Percentiles rank a stretch among this genome's conserved stretches.
phyloP scores from a whole-genome alignment of 2,888 invertebrate species.

The Mayetiola destructor region DNA sequence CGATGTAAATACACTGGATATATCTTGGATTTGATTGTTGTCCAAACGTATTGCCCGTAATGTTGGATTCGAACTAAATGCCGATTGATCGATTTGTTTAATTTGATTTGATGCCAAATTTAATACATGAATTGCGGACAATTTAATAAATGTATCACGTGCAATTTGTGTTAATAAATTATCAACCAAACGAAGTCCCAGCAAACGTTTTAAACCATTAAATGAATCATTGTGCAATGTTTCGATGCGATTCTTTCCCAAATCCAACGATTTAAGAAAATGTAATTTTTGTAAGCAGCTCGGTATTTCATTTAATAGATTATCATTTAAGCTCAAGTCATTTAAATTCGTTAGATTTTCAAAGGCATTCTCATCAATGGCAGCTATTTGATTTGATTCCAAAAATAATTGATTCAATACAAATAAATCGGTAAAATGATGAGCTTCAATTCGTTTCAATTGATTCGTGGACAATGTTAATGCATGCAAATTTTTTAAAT shows the following conservation, averaged over 20 bases:
- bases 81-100: conserved; percentile 59
- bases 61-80: conserved; percentile 58
- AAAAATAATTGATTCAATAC: conserved; percentile 58
- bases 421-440: conserved; percentile 57
- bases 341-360: conserved; percentile 63
- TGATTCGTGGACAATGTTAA: conserved; percentile 59
- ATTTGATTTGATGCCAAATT: conserved; percentile 70
- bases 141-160: conserved; percentile 54
- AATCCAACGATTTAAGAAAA: conserved; percentile 59
- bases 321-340: conserved; percentile 61
- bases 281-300: conserved; percentile 52
- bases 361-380: conserved; percentile 54
- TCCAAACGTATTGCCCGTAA: conserved; percentile 62
- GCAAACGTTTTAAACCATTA: conserved; percentile 56
- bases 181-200: conserved; percentile 61
- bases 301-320: conserved; percentile 54
- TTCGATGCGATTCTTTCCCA: conserved; percentile 68
- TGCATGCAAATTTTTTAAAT: conserved; percentile 62
- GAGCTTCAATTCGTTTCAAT: conserved; percentile 50
- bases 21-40: conserved; percentile 61
- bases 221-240: conserved; percentile 56
- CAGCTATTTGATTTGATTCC: conserved; percentile 57
- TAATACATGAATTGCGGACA: conserved; percentile 59
- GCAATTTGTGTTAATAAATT: conserved; percentile 65
- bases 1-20: conserved; percentile 61